These are phyloP conservation scores for Cliona cf. orientalis DNA, from an alignment of 37 sponge, comb jelly and placozoan genomes.

Conservation along the genomic window DNA sequence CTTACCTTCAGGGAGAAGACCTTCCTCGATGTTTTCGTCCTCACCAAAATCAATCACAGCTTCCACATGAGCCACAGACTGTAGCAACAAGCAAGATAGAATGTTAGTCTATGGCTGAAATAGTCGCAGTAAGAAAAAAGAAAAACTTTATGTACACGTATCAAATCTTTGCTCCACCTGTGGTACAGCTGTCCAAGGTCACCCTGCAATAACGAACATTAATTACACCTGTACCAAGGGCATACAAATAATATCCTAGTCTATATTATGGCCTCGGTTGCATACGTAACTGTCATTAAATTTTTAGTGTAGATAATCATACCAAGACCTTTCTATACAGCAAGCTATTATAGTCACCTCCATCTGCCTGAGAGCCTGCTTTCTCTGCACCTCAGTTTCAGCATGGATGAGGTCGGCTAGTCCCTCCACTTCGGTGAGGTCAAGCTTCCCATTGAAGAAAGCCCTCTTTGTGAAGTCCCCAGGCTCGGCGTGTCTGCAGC, in stretches of 20 bases:
- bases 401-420: constrained; percentile 88
- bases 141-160: constrained; percentile 28
- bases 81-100: not conserved
- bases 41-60: constrained; percentile 95
- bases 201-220: constrained; percentile 33
- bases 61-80: constrained; percentile 84
- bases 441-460: constrained; percentile 83
- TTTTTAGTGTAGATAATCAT: too few species aligned
- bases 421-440: constrained; percentile 91
- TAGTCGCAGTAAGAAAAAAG: too few species aligned
- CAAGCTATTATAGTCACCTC: constrained; percentile 40
- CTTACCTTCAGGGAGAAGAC: constrained; percentile 59
- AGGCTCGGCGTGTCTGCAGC: constrained; percentile 80
- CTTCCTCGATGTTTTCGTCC: constrained; percentile 84
- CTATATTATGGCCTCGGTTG: too few species aligned
- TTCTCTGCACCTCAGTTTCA: constrained; percentile 90
- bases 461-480: constrained; percentile 92
- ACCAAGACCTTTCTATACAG: not conserved
- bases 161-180: constrained; percentile 48
- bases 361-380: constrained; percentile 90
- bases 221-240: too few species aligned
- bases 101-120: not conserved
- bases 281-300: too few species aligned
- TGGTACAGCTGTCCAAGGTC: constrained; percentile 65
- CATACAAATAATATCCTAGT: too few species aligned